A percentile compares a stretch with the other conserved stretches of the same genome.
These are phyloP conservation scores for Hippocampus comes DNA, from an alignment of 2,113 vertebrate genomes.

Conservation along the genomic window DNA sequence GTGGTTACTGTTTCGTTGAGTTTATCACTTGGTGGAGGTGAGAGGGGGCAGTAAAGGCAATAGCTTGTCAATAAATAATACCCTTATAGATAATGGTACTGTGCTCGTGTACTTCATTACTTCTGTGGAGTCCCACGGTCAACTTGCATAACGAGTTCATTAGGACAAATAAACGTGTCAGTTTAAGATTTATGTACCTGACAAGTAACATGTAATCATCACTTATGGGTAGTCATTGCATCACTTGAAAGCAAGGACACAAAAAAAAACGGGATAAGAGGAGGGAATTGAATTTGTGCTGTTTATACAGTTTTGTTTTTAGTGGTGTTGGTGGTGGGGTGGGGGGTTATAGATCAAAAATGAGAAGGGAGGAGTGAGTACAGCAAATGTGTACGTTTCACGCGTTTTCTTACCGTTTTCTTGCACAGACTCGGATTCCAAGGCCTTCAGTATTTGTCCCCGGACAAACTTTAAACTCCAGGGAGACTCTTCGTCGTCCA, in stretches of 20 bases:
- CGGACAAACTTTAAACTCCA: constrained; percentile 65
- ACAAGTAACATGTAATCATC: neutral
- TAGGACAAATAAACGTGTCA: neutral
- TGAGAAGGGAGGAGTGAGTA: too few species aligned
- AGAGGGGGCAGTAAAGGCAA: neutral
- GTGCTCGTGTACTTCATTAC: too few species aligned
- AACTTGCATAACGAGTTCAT: neutral
- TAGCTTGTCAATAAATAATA: neutral
- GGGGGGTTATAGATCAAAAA: neutral
- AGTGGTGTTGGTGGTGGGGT: too few species aligned
- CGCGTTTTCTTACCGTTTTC: constrained; percentile 17
- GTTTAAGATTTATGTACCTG: constrained; percentile 4
- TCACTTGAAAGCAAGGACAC: constrained; percentile 1
- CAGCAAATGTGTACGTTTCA: neutral
- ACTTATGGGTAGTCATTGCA: neutral
- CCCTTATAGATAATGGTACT: too few species aligned
- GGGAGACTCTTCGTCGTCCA: constrained; percentile 77
- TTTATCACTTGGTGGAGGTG: neutral
- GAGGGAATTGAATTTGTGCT: neutral
- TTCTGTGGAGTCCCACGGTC: too few species aligned
- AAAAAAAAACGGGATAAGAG: neutral
- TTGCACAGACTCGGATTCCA: constrained; percentile 62
- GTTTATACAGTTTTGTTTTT: neutral
- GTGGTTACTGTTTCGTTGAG: neutral
- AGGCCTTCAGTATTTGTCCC: constrained; percentile 64